phyloP scores from a whole-genome alignment of 2,113 vertebrate species.

The Psilopsiagon aymara region DNA sequence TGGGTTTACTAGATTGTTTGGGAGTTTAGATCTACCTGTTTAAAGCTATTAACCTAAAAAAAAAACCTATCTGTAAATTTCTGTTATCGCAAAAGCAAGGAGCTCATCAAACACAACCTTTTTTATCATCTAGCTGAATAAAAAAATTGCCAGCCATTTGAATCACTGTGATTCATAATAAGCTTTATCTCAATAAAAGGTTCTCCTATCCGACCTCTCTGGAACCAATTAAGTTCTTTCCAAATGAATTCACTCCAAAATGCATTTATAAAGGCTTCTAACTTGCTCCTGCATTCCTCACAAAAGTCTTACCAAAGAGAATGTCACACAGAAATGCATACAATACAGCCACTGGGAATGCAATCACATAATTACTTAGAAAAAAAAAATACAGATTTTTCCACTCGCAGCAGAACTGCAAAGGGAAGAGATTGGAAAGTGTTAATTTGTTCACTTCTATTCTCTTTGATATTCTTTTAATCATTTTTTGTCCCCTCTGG shows the following conservation, averaged over 20 bases:
- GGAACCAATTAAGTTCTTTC: background rate
- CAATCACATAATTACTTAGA: accelerated
- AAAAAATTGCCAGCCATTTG: background rate
- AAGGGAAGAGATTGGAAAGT: background rate
- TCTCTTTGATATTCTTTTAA: conserved; percentile 44
- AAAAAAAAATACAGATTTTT: background rate
- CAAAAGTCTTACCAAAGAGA: background rate
- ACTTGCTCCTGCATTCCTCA: background rate
- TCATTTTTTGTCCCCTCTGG: conserved; percentile 14
- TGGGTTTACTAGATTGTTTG: background rate
- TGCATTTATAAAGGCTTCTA: background rate
- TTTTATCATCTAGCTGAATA: background rate
- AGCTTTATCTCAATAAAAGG: background rate
- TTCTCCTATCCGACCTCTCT: background rate
- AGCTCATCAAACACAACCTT: background rate
- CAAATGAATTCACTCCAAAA: background rate
- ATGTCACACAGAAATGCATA: background rate
- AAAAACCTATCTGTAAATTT: background rate
- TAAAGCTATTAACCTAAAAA: background rate
- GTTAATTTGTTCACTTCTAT: background rate
- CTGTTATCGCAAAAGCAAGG: background rate
- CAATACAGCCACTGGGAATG: background rate
- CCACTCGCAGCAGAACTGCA: background rate
- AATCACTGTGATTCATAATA: background rate
- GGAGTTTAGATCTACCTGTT: background rate